These are phyloP conservation scores for Chaetodon trifasciatus DNA, from an alignment of 2,797 vertebrate species.

Conservation along the genomic window DNA sequence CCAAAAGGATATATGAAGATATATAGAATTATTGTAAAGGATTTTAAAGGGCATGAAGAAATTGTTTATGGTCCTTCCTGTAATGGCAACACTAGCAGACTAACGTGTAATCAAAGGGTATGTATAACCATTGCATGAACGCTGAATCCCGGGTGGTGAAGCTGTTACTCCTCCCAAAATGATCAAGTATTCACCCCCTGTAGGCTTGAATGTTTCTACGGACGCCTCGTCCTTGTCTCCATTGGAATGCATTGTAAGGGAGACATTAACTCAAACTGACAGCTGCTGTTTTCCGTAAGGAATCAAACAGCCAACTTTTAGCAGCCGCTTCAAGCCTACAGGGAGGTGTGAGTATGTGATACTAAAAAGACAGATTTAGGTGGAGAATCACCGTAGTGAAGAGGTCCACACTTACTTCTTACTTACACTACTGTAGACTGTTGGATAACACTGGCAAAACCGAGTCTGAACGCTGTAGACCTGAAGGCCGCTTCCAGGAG, in stretches of 20 bases:
- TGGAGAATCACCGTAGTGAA: background rate
- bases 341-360: conserved; percentile 3
- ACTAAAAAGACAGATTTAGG: background rate
- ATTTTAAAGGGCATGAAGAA: background rate
- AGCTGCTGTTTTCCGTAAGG: conserved; percentile 20
- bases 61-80: background rate
- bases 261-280: conserved; percentile 39
- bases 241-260: background rate
- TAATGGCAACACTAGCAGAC: background rate
- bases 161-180: background rate
- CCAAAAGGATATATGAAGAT: background rate
- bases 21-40: background rate
- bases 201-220: conserved; percentile 13
- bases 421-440: background rate
- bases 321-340: background rate
- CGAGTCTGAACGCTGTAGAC: background rate
- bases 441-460: background rate
- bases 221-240: conserved; percentile 29
- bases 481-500: background rate
- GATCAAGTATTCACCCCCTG: conserved; percentile 6
- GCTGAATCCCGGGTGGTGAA: background rate
- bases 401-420: background rate
- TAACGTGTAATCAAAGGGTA: background rate
- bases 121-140: background rate
- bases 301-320: conserved; percentile 8